A percentile compares a stretch with the other conserved stretches of the same genome.
Evolutionary conservation across 37 sponge, comb jelly and placozoan genomes (phyloP).

Genomic region (Ephydatia muelleri): DNA sequence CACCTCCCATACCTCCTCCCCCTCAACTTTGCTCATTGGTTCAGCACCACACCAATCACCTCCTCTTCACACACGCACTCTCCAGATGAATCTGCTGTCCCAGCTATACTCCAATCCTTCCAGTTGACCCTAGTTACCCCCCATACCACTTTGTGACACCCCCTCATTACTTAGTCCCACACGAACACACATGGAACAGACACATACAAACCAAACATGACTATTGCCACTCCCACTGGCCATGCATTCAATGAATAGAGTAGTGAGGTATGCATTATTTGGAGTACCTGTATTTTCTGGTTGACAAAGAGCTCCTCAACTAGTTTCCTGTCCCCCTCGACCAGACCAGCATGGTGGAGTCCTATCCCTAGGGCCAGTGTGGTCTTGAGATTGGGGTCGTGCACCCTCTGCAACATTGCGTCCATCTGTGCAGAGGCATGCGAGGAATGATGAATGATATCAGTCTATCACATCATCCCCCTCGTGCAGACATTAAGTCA

Average conservation of each 20-base stretch:
- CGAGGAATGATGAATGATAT: background rate
- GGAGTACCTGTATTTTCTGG: conserved; percentile 87
- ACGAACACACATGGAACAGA: background rate
- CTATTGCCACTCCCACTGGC: background rate
- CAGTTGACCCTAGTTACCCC: no score
- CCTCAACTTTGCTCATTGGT: background rate
- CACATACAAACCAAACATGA: background rate
- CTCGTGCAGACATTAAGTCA: background rate
- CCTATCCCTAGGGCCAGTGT: conserved; percentile 95
- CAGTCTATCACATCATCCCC: no score
- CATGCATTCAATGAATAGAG: no score
- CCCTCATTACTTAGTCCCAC: no score
- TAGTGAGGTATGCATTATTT: background rate
- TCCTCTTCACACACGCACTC: background rate
- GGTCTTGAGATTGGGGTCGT: conserved; percentile 82
- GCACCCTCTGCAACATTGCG: conserved; percentile 40
- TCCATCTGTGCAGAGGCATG: conserved; percentile 68
- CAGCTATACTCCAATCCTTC: no score
- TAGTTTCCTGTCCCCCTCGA: conserved; percentile 87
- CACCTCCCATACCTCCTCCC: background rate
- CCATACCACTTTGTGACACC: no score
- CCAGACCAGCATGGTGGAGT: conserved; percentile 97
- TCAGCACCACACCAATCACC: background rate
- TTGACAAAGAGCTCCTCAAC: conserved; percentile 93
- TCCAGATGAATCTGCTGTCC: no score